These are phyloP conservation scores for Cynopterus sphinx DNA, from an alignment of 2,797 vertebrate species.

Conservation along the genomic window DNA sequence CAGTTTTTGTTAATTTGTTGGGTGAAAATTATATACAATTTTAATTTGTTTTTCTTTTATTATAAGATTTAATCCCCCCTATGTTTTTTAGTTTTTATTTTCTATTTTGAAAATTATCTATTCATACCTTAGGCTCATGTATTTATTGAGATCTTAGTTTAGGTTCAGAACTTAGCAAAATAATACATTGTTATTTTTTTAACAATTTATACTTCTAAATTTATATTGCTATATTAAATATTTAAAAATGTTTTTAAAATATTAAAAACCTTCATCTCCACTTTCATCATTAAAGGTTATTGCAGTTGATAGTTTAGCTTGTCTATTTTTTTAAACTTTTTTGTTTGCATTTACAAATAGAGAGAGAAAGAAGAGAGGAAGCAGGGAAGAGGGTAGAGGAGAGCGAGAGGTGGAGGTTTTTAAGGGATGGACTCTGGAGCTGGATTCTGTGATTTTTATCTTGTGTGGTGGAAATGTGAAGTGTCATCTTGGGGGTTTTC, in stretches of 20 bases:
- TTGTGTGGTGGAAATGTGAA: neutral
- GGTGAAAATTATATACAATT: neutral
- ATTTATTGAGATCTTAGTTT: neutral
- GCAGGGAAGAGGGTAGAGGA: neutral
- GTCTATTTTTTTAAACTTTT: neutral
- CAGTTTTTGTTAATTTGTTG: neutral
- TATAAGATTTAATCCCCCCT: neutral
- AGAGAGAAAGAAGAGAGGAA: neutral
- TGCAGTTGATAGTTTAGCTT: neutral
- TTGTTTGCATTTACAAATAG: slow-evolving; percentile 7
- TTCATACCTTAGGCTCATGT: neutral
- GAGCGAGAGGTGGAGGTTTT: neutral
- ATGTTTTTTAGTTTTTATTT: slow-evolving; percentile 22
- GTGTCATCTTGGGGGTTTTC: neutral
- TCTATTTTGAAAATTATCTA: neutral
- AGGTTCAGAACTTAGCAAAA: neutral
- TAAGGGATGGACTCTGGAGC: neutral
- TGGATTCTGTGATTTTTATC: neutral
- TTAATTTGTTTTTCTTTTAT: neutral
- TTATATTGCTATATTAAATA: neutral
- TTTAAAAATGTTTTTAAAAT: slow-evolving; percentile 38
- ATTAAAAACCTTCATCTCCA: neutral
- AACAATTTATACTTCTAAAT: neutral
- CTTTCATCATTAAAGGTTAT: neutral
- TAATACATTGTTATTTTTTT: neutral